phyloP scores from a whole-genome alignment of 2,888 invertebrate genomes.

The Drosophila neoperkinsi region DNA sequence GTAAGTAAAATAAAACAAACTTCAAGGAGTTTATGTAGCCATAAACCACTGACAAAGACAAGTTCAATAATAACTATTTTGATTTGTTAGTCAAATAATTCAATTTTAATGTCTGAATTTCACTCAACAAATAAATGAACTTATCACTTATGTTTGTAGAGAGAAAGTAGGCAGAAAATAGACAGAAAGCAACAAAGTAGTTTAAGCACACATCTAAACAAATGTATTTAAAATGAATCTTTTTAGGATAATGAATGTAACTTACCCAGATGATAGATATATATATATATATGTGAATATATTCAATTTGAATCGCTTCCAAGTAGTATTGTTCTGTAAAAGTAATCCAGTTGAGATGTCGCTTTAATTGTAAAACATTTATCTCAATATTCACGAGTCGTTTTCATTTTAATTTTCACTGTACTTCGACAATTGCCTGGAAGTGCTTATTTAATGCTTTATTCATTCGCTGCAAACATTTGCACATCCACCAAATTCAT shows the following conservation, averaged over 20 bases:
- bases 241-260: background rate
- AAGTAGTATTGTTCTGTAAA: background rate
- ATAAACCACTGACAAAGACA: background rate
- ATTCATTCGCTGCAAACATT: slow-evolving; percentile 77
- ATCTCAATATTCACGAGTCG: slow-evolving; percentile 66
- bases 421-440: slow-evolving; percentile 68
- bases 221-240: background rate
- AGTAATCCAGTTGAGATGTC: slow-evolving; percentile 41
- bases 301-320: background rate
- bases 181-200: background rate
- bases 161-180: background rate
- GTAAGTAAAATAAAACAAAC: slow-evolving; percentile 2
- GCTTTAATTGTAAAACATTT: slow-evolving; percentile 61
- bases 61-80: background rate
- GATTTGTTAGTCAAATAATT: background rate
- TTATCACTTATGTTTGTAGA: background rate
- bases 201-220: background rate
- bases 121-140: no score
- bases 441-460: slow-evolving; percentile 75
- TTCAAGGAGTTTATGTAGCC: background rate
- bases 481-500: slow-evolving; percentile 74
- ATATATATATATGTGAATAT: background rate
- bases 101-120: no score
- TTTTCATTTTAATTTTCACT: slow-evolving; percentile 70
- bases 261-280: background rate